These are phyloP conservation scores for Prinia subflava DNA, from an alignment of 2,113 vertebrate genomes.

Conservation along the genomic window DNA sequence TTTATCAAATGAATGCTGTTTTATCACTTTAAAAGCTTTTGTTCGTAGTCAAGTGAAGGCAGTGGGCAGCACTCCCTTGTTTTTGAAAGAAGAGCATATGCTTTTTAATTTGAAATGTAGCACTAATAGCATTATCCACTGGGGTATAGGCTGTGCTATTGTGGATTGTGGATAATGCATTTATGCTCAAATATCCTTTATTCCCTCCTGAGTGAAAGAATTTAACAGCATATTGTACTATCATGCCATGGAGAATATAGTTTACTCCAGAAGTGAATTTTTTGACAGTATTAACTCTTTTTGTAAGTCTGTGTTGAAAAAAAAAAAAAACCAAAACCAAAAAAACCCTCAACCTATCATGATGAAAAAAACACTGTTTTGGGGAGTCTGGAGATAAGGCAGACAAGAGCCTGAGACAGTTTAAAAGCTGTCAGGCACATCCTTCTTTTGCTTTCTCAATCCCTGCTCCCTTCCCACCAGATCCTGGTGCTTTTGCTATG, in stretches of 20 bases:
- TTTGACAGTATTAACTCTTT: conserved; percentile 52
- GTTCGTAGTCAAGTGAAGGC: conserved; percentile 73
- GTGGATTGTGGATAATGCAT: conserved; percentile 70
- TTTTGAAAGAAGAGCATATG: conserved; percentile 69
- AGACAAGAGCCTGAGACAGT: background rate
- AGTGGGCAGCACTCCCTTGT: conserved; percentile 63
- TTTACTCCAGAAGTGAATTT: conserved; percentile 59
- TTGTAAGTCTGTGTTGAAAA: background rate
- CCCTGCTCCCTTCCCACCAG: background rate
- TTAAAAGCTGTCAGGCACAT: background rate
- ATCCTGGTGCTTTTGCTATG: background rate
- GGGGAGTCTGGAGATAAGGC: conserved; percentile 7
- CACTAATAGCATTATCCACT: conserved; percentile 74
- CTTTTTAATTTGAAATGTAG: conserved; percentile 78
- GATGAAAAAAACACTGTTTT: background rate
- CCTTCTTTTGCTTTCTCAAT: background rate
- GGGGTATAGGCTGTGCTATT: conserved; percentile 62
- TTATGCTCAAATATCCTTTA: conserved; percentile 72
- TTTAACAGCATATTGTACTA: conserved; percentile 64
- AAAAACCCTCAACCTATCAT: background rate
- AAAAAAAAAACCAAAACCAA: background rate
- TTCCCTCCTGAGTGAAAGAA: conserved; percentile 65
- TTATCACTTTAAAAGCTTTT: conserved; percentile 77
- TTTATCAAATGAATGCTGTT: conserved; percentile 68
- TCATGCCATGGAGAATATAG: conserved; percentile 47